These are phyloP conservation scores for Natrix natrix DNA, from an alignment of 2,797 vertebrate genomes.

Conservation along the genomic window DNA sequence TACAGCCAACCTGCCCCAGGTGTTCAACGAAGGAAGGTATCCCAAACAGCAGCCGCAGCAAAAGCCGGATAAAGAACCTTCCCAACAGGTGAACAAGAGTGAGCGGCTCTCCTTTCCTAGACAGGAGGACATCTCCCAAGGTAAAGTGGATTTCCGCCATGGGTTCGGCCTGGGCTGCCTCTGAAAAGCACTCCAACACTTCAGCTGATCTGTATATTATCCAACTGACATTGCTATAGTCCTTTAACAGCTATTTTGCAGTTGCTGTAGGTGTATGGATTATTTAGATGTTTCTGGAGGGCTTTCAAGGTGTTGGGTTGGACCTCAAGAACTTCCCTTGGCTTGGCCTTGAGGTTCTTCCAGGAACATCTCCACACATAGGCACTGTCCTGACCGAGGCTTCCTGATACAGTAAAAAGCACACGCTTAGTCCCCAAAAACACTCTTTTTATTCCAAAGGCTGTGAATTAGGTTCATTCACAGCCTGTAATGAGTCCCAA, in stretches of 20 bases:
- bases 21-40: constrained; percentile 92
- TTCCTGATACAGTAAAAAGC: no score
- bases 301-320: background rate
- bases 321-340: background rate
- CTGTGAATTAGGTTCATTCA: no score
- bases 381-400: no score
- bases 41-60: constrained; percentile 81
- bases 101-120: constrained; percentile 85
- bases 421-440: no score
- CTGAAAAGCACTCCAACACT: background rate
- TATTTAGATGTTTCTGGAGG: background rate
- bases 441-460: no score
- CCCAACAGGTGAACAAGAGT: constrained; percentile 82
- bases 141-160: constrained; percentile 63
- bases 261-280: background rate
- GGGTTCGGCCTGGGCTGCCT: background rate
- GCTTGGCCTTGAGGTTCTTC: background rate
- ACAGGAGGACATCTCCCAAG: constrained; percentile 93
- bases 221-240: background rate
- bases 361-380: background rate
- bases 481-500: no score
- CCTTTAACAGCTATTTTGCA: background rate
- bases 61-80: constrained; percentile 80
- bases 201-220: background rate
- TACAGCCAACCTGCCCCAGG: constrained; percentile 93